Conservation (phyloP, 1,140 invertebrate genomes). For the Venturia canescens region DNA sequence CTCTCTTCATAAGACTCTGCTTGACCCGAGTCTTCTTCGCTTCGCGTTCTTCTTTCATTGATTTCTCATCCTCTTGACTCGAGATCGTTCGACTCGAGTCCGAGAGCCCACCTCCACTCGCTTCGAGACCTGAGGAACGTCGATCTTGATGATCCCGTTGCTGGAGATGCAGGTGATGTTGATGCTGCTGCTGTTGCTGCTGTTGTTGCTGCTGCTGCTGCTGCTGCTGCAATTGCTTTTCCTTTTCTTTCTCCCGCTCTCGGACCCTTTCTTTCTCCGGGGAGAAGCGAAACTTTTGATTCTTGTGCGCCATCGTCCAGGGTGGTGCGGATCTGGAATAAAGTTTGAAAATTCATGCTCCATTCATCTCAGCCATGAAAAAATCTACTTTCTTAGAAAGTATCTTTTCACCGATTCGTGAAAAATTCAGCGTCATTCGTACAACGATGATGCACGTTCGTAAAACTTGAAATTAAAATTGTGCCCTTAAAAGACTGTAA, state of each 20-base stretch:
- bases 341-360: no score
- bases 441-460: no score
- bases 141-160: slow-evolving; percentile 60
- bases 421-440: no score
- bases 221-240: slow-evolving; percentile 62
- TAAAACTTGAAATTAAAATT: no score
- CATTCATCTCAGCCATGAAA: no score
- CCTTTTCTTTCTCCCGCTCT: slow-evolving; percentile 62
- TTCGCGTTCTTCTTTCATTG: slow-evolving; percentile 78
- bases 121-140: slow-evolving; percentile 59
- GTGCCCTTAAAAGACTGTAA: no score
- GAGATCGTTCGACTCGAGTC: slow-evolving; percentile 78
- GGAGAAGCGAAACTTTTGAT: slow-evolving; percentile 73
- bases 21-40: slow-evolving; percentile 84
- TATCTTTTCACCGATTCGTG: no score
- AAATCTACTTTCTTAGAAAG: no score
- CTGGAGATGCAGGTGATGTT: slow-evolving; percentile 61
- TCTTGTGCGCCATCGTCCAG: slow-evolving; percentile 68
- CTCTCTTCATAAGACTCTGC: slow-evolving; percentile 86
- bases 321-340: slow-evolving; percentile 73
- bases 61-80: slow-evolving; percentile 77
- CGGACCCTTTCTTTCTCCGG: slow-evolving; percentile 71
- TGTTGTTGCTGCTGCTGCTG: slow-evolving; percentile 65
- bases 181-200: slow-evolving; percentile 57
- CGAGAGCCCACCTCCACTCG: slow-evolving; percentile 69